Evolutionary conservation across 2,113 vertebrate genomes (phyloP).

Genomic region (Mormoops blainvillei): DNA sequence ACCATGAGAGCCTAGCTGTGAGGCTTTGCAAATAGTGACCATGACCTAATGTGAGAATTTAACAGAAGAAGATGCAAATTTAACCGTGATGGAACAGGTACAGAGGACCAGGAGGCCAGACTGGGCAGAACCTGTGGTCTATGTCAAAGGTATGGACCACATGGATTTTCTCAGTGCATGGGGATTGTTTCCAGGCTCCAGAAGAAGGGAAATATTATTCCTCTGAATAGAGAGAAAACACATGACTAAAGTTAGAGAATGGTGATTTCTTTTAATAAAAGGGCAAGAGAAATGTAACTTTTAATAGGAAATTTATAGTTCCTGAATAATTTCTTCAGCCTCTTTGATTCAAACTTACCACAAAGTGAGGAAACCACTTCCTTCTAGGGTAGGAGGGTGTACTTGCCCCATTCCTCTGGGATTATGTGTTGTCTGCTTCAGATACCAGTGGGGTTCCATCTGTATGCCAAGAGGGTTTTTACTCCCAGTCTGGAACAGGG

Average conservation of each 20-base stretch:
- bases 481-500: neutral
- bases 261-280: slow-evolving; percentile 43
- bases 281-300: slow-evolving; percentile 25
- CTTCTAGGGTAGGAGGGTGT: neutral
- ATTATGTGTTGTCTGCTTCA: neutral
- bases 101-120: slow-evolving; percentile 54
- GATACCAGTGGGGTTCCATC: neutral
- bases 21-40: slow-evolving; percentile 29
- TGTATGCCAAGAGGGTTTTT: neutral
- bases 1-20: neutral
- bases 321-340: slow-evolving; percentile 40
- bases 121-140: neutral
- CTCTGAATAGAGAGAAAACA: slow-evolving; percentile 53
- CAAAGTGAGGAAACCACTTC: neutral
- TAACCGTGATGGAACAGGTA: slow-evolving; percentile 54
- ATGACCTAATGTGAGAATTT: slow-evolving; percentile 51
- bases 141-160: slow-evolving; percentile 16
- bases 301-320: slow-evolving; percentile 45
- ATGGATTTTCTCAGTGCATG: slow-evolving; percentile 33
- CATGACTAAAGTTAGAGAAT: neutral
- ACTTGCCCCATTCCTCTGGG: neutral
- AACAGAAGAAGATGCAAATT: slow-evolving; percentile 53
- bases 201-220: slow-evolving; percentile 41
- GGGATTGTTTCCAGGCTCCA: slow-evolving; percentile 34
- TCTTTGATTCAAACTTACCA: slow-evolving; percentile 17